Percentiles rank a stretch among this genome's conserved stretches.
Evolutionary conservation across 2,888 invertebrate species (phyloP).

Genomic region (Microdon myrmicae): DNA sequence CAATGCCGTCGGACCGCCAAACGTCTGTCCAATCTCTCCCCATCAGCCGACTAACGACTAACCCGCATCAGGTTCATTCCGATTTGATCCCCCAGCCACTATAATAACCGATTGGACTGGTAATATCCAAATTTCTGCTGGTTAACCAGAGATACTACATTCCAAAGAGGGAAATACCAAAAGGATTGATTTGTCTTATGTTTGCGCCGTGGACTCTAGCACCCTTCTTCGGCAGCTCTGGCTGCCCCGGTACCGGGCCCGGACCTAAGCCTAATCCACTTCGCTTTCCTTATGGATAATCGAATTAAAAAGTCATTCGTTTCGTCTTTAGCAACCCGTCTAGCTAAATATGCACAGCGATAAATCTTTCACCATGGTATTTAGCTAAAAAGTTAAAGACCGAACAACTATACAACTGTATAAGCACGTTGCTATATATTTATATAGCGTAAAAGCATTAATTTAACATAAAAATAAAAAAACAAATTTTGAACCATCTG

Average conservation of each 20-base stretch:
- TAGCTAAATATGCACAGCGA: slow-evolving; percentile 56
- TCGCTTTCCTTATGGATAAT: slow-evolving; percentile 54
- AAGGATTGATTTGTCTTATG: slow-evolving; percentile 35
- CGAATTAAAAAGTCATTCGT: slow-evolving; percentile 64
- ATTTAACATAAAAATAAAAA: slow-evolving; percentile 9
- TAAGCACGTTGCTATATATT: neutral
- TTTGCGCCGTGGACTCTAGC: neutral
- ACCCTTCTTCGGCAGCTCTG: neutral
- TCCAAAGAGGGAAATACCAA: slow-evolving; percentile 40
- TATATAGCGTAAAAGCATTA: neutral
- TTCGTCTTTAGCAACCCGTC: slow-evolving; percentile 46
- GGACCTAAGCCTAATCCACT: neutral
- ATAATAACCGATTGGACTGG: no score
- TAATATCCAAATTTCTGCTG: no score
- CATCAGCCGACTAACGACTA: no score
- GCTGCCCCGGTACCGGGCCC: no score
- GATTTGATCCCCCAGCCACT: no score
- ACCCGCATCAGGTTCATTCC: no score
- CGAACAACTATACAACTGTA: neutral
- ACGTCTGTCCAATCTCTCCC: no score
- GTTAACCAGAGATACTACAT: neutral
- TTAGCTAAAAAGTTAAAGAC: slow-evolving; percentile 49
- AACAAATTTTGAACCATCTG: neutral
- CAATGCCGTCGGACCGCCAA: no score
- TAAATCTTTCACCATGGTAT: slow-evolving; percentile 66